phyloP scores from a whole-genome alignment of 1,140 invertebrate species.

The Stegodyphus mimosarum region DNA sequence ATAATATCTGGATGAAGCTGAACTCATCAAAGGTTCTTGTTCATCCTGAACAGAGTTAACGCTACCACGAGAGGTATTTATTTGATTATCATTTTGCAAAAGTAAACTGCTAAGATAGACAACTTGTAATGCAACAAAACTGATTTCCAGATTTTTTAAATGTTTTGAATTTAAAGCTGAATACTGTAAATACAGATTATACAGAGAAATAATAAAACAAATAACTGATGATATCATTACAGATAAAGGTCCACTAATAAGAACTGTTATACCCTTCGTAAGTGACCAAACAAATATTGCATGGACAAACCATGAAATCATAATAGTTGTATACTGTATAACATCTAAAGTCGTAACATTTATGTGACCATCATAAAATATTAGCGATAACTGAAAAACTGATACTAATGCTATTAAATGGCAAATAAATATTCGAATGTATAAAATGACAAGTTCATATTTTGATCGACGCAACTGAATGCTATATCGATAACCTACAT shows the following conservation, averaged over 20 bases:
- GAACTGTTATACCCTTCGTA: constrained; percentile 72
- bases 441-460: constrained; percentile 56
- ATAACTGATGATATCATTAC: constrained; percentile 77
- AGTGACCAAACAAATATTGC: constrained; percentile 79
- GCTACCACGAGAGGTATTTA: constrained; percentile 64
- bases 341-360: constrained; percentile 74
- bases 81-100: constrained; percentile 64
- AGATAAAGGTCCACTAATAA: constrained; percentile 77
- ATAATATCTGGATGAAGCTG: constrained; percentile 70
- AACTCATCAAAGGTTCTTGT: constrained; percentile 68
- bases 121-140: constrained; percentile 64
- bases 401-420: constrained; percentile 6
- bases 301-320: constrained; percentile 83
- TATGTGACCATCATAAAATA: constrained; percentile 43
- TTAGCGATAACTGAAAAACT: constrained; percentile 57
- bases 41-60: constrained; percentile 61
- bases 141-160: constrained; percentile 66
- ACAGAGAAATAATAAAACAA: constrained; percentile 74
- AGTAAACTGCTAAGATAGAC: constrained; percentile 65
- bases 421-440: constrained; percentile 11
- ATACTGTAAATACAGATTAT: constrained; percentile 71
- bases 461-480: constrained; percentile 32
- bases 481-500: constrained; percentile 60
- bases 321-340: constrained; percentile 76
- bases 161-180: constrained; percentile 67